Evolutionary conservation across 2,888 invertebrate genomes (phyloP).

Genomic region (Blomia tropicalis): DNA sequence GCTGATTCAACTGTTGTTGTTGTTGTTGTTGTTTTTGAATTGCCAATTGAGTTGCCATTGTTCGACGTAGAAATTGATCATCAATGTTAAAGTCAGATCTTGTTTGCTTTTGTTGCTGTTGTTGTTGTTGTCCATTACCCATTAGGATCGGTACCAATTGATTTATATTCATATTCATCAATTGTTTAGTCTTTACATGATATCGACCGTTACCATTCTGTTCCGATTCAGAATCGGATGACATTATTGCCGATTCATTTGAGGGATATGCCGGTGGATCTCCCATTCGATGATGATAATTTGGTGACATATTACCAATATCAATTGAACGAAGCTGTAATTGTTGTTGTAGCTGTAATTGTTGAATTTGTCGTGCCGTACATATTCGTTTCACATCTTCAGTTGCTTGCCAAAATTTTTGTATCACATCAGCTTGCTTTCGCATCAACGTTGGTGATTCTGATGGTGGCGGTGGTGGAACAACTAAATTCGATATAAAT

Average conservation of each 20-base stretch:
- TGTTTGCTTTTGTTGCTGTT: not conserved
- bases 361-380: conserved; percentile 11
- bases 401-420: conserved; percentile 30
- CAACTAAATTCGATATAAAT: conserved; percentile 64
- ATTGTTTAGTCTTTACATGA: too few species aligned
- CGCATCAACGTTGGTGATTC: conserved; percentile 44
- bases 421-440: conserved; percentile 30
- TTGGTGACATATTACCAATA: not conserved
- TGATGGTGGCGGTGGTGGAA: conserved; percentile 51
- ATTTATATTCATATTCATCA: too few species aligned
- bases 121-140: not conserved
- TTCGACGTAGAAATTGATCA: not conserved
- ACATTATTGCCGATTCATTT: not conserved
- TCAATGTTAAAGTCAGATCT: not conserved
- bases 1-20: not conserved
- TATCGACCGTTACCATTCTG: not conserved
- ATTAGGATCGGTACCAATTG: not conserved
- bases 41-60: not conserved
- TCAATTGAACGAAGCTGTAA: not conserved
- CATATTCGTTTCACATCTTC: conserved; percentile 30
- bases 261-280: not conserved
- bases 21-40: not conserved
- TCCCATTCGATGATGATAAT: not conserved
- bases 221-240: not conserved
- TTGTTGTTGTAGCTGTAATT: conserved; percentile 12